Base-by-base conservation (phyloP, 2,113 vertebrate species). In the Dromaius novaehollandiae region DNA sequence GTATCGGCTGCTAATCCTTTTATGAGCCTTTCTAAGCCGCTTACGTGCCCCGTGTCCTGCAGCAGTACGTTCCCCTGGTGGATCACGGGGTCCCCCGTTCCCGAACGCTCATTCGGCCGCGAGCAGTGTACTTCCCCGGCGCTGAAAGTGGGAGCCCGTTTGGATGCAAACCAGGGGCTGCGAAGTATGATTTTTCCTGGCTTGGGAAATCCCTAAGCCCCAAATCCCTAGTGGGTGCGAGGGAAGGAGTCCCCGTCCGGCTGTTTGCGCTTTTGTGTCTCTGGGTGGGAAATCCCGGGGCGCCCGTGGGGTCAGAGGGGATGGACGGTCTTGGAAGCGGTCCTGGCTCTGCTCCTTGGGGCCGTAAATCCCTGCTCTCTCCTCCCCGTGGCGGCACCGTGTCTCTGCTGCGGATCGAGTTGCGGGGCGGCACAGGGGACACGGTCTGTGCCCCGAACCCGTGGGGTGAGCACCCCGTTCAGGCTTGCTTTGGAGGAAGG, bases 121-220 rank as follows among this genome's bases (percentile, higher is more conserved):
- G 0, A 7, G 32, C 76, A 10, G 12, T 28, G 75, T 48, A 13
- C 56, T 8, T 14, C 44, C 10, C 10, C 5, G 34, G 8, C 32
- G 7, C 30, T 60, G 56, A 18, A 19, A 60, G 30, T 17, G 17
- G 56, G 56, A 34, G 56, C 56, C 8, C 56, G 19, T 32, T 16
- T 19, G 56, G 56, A 58, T 32, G 55, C 34, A 0, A 3, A 0
- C 53, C 5, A 21, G 36, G 28, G 68, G 14, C 13, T 32, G 30
- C 56, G 9, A 32, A 26, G 56, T 19, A 20, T 18, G 10, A 32
- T 1, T 36, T 42, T 7, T 40, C 7, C 28, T 0, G 0, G 17
- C 70, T 89, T 44, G 79, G 32, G 68, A 80, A 74, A 74, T 4
- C 28, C 66, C 15, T 0, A 1, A 5, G 30, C 30, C 56, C 55